Evolutionary conservation across 2,888 invertebrate genomes (phyloP).

Genomic region (Phania funesta): DNA sequence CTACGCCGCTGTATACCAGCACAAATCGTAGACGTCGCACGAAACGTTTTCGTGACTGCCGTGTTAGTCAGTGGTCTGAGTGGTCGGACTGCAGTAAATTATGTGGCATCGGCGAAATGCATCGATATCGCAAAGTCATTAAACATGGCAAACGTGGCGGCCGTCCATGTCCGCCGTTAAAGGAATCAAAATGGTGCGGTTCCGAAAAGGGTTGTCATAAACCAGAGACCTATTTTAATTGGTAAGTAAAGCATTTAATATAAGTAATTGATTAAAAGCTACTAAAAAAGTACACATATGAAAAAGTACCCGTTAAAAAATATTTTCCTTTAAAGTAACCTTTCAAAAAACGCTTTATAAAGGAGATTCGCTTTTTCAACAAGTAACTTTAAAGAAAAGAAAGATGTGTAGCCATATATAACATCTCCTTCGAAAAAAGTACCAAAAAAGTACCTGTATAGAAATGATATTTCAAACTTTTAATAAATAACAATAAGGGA

Average conservation of each 20-base stretch:
- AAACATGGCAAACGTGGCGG: constrained; percentile 90
- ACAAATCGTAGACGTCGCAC: constrained; percentile 74
- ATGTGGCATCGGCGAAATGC: constrained; percentile 94
- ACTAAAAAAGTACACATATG: too few relatives aligned
- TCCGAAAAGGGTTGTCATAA: constrained; percentile 85
- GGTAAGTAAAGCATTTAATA: too few relatives aligned
- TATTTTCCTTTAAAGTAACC: too few relatives aligned
- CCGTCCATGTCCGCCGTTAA: constrained; percentile 89
- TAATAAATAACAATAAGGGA: too few relatives aligned
- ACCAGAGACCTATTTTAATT: constrained; percentile 83
- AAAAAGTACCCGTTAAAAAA: too few relatives aligned
- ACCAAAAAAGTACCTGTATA: too few relatives aligned
- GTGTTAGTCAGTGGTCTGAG: constrained; percentile 91
- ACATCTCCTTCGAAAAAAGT: too few relatives aligned
- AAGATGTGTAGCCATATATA: too few relatives aligned
- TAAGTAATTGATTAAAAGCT: too few relatives aligned
- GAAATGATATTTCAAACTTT: too few relatives aligned
- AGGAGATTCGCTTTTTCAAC: too few relatives aligned
- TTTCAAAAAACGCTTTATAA: too few relatives aligned
- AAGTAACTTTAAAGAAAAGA: background rate
- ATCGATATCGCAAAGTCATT: constrained; percentile 88
- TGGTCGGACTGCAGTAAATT: constrained; percentile 94
- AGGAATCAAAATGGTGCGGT: constrained; percentile 94
- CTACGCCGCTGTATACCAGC: constrained; percentile 79
- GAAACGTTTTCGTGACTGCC: constrained; percentile 87